A percentile compares a stretch with the other conserved stretches of the same genome.
Evolutionary conservation across 92 coral and sea anemone genomes (phyloP).

Genomic region (Epizoanthus fatuus): DNA sequence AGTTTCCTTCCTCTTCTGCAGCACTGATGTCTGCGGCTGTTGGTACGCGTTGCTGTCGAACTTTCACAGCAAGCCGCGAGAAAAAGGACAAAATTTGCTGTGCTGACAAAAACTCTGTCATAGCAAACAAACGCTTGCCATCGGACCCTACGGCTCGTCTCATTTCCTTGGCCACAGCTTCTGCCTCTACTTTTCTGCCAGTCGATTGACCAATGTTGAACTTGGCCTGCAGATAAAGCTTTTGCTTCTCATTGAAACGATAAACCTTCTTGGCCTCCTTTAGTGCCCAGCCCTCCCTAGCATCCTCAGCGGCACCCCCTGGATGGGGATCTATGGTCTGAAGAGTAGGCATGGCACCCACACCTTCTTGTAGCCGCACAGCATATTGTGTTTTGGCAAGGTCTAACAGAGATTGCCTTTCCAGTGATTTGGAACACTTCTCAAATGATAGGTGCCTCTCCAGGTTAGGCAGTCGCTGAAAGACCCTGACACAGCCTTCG

Average conservation of each 20-base stretch:
- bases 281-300: too few species aligned
- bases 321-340: too few species aligned
- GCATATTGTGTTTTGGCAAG: conserved; percentile 30
- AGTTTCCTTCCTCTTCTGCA: conserved; percentile 36
- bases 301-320: too few species aligned
- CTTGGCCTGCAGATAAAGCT: conserved; percentile 33
- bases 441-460: conserved; percentile 41
- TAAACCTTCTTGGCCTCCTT: conserved; percentile 11
- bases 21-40: conserved; percentile 24
- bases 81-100: conserved; percentile 47
- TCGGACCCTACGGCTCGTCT: conserved; percentile 37
- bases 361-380: conserved; percentile 4
- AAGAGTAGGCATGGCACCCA: conserved; percentile 5
- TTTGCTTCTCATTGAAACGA: conserved; percentile 27
- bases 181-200: conserved; percentile 35
- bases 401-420: conserved; percentile 34
- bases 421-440: conserved; percentile 24
- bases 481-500: too few species aligned
- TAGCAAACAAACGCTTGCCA: conserved; percentile 39
- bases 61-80: conserved; percentile 50
- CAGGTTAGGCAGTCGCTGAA: neutral
- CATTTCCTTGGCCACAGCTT: conserved; percentile 46
- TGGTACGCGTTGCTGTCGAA: conserved; percentile 17
- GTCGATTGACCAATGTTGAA: conserved; percentile 40
- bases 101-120: conserved; percentile 35